phyloP scores from a whole-genome alignment of 2,797 vertebrate genomes.

The Diplodus puntazzo region DNA sequence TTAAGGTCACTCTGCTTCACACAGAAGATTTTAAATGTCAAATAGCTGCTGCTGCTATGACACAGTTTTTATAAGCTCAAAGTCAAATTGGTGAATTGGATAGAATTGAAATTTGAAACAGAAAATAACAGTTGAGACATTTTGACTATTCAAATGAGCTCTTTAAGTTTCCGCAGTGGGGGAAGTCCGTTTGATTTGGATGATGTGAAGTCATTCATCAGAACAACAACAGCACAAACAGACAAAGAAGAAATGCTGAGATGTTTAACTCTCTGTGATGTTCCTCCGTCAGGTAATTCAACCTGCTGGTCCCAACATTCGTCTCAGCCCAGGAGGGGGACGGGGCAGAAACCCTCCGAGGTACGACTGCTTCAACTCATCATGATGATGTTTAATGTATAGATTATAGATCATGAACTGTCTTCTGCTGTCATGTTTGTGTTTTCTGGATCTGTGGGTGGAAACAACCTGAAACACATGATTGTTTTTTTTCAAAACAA shows the following conservation, averaged over 20 bases:
- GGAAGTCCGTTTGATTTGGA: neutral
- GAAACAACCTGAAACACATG: neutral
- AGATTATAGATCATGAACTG: rapidly evolving
- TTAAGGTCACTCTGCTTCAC: neutral
- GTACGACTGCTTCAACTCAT: constrained; percentile 74
- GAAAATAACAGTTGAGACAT: constrained; percentile 13
- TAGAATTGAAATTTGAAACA: constrained; percentile 36
- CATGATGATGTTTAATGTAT: rapidly evolving
- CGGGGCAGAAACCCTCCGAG: constrained; percentile 95
- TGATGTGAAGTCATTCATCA: neutral
- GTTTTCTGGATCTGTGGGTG: neutral
- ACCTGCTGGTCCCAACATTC: constrained; percentile 96
- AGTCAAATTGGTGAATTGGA: neutral
- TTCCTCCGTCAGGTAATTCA: constrained; percentile 88
- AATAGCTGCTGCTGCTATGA: neutral
- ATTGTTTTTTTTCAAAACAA: neutral
- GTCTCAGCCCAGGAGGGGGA: constrained; percentile 88
- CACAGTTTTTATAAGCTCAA: neutral
- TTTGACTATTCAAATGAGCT: constrained; percentile 37
- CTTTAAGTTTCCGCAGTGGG: neutral
- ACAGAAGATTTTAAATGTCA: neutral
- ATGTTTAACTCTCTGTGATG: neutral
- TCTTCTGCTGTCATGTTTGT: neutral
- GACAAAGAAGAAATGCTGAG: constrained; percentile 2
- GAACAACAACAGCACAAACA: neutral